Evolutionary conservation across 2,797 vertebrate species (phyloP).

Genomic region (Sebastes nivosus): DNA sequence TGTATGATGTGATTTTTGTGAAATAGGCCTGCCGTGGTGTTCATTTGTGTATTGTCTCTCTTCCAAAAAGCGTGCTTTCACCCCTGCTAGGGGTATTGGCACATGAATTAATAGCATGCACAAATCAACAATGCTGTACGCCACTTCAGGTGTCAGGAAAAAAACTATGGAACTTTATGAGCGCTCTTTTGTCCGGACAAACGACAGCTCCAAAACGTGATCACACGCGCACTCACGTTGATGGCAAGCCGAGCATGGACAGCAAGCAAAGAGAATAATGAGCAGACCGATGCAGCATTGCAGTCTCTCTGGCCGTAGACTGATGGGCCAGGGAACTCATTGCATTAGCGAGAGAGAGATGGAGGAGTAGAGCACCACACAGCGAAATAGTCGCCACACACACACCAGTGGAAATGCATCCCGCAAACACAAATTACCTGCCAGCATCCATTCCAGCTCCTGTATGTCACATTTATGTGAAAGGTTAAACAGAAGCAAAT

Average conservation of each 20-base stretch:
- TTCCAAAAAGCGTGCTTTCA: slow-evolving; percentile 22
- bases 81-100: slow-evolving; percentile 11
- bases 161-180: slow-evolving; percentile 33
- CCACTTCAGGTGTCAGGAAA: slow-evolving; percentile 37
- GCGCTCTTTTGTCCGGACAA: slow-evolving; percentile 24
- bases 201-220: slow-evolving; percentile 31
- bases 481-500: slow-evolving; percentile 70
- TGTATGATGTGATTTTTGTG: background rate
- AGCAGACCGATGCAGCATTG: slow-evolving; percentile 42
- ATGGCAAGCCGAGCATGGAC: slow-evolving; percentile 13
- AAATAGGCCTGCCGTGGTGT: background rate
- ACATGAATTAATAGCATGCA: slow-evolving; percentile 12
- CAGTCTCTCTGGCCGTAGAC: slow-evolving; percentile 45
- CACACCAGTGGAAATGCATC: slow-evolving; percentile 25
- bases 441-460: slow-evolving; percentile 44
- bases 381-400: slow-evolving; percentile 23
- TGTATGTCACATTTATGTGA: slow-evolving; percentile 61
- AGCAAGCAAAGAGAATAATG: slow-evolving; percentile 43
- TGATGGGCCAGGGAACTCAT: slow-evolving; percentile 54
- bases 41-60: slow-evolving; percentile 19
- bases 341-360: slow-evolving; percentile 51
- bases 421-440: slow-evolving; percentile 62
- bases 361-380: slow-evolving; percentile 29
- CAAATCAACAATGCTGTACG: slow-evolving; percentile 22
- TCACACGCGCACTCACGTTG: slow-evolving; percentile 21